phyloP scores from a whole-genome alignment of 2,113 vertebrate genomes.

The Nyctereutes procyonoides region DNA sequence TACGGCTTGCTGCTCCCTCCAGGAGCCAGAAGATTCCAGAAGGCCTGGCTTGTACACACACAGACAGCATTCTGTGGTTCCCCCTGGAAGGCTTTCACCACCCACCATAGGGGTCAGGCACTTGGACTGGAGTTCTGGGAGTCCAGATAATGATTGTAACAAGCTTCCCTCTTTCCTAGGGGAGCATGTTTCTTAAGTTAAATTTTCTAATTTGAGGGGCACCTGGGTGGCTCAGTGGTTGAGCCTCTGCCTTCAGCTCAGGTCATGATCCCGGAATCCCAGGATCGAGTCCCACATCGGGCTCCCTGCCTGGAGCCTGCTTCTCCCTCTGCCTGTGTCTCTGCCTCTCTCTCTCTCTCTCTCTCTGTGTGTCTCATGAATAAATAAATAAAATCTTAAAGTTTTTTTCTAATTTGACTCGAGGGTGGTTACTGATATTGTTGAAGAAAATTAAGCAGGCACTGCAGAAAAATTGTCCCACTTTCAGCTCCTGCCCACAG shows the following conservation, averaged over 20 bases:
- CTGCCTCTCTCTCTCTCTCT: no score
- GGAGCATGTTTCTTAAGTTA: constrained; percentile 32
- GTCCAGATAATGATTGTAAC: background rate
- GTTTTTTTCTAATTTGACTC: background rate
- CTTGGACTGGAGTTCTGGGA: background rate
- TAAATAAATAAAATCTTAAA: background rate
- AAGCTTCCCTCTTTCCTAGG: background rate
- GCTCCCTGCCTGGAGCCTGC: no score
- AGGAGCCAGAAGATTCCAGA: no score
- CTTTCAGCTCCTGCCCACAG: background rate
- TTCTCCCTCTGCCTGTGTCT: no score
- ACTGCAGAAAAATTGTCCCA: background rate
- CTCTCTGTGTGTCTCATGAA: no score
- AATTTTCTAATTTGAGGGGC: background rate
- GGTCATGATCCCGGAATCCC: no score
- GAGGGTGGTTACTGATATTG: background rate
- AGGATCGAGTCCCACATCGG: no score
- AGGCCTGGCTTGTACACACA: no score
- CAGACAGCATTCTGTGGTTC: no score
- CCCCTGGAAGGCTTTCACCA: no score
- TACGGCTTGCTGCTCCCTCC: background rate
- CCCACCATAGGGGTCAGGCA: background rate
- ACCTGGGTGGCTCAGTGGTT: no score
- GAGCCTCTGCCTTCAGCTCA: no score
- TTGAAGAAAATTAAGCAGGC: background rate